A percentile compares a stretch with the other conserved stretches of the same genome.
These are phyloP conservation scores for Monopis laevigella DNA, from an alignment of 2,888 invertebrate species.

Conservation along the genomic window DNA sequence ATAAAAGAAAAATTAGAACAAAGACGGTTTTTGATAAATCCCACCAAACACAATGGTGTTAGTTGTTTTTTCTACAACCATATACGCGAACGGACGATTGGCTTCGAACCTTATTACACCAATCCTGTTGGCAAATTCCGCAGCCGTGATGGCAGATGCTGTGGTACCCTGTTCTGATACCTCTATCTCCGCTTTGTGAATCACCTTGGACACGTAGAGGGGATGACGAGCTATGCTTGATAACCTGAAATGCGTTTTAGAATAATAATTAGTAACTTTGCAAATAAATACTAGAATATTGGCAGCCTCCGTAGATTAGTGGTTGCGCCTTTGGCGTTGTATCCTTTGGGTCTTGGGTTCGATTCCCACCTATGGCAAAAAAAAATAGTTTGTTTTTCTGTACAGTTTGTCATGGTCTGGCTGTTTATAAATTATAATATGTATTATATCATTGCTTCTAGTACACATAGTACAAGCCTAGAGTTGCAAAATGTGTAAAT, in stretches of 20 bases:
- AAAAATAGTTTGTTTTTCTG: too few species aligned
- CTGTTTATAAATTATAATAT: too few species aligned
- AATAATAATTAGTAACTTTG: too few species aligned
- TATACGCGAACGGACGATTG: slow-evolving; percentile 73
- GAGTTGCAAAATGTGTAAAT: too few species aligned
- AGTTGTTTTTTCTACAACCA: slow-evolving; percentile 71
- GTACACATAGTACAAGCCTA: too few species aligned
- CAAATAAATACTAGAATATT: too few species aligned
- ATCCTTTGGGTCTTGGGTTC: too few species aligned
- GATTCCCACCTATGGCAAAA: too few species aligned
- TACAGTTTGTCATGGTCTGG: too few species aligned
- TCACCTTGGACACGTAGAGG: slow-evolving; percentile 64
- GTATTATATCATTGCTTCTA: too few species aligned
- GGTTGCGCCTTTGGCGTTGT: too few species aligned
- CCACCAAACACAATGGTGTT: slow-evolving; percentile 56
- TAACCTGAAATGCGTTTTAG: slow-evolving; percentile 24
- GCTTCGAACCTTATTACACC: slow-evolving; percentile 68
- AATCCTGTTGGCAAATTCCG: slow-evolving; percentile 58
- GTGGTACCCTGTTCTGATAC: slow-evolving; percentile 79
- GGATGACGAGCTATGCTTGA: slow-evolving; percentile 57
- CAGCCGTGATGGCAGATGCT: slow-evolving; percentile 69
- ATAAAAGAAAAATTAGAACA: slow-evolving; percentile 37
- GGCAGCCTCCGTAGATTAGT: too few species aligned
- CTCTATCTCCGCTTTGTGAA: slow-evolving; percentile 78
- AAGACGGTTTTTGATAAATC: slow-evolving; percentile 39